phyloP scores from a whole-genome alignment of 2,797 vertebrate genomes.

The Nyctibius grandis region DNA sequence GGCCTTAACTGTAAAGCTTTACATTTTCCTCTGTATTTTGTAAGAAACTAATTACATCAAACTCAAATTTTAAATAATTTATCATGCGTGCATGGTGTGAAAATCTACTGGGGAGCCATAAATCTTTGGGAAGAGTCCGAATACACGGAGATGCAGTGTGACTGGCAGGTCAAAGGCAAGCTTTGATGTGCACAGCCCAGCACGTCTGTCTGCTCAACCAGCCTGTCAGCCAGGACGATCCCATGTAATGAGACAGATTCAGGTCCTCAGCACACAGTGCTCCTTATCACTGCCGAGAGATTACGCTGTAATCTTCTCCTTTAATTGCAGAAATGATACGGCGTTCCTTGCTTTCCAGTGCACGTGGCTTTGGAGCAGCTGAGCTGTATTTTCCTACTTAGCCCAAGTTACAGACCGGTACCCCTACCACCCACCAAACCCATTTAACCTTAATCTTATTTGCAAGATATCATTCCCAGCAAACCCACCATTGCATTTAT shows the following conservation, averaged over 20 bases:
- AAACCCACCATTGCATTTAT: neutral
- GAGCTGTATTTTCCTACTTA: neutral
- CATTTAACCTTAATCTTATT: neutral
- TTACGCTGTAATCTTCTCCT: constrained; percentile 34
- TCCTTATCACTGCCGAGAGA: constrained; percentile 31
- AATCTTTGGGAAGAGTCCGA: neutral
- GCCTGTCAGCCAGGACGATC: constrained; percentile 33
- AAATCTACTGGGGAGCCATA: neutral
- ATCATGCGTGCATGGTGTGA: neutral
- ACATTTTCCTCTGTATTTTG: neutral
- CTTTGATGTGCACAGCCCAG: constrained; percentile 47
- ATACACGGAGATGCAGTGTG: neutral
- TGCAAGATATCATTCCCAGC: neutral
- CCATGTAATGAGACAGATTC: neutral
- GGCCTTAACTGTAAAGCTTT: neutral
- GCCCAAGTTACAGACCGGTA: neutral
- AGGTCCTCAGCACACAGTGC: neutral
- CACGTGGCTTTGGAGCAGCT: neutral
- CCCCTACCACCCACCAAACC: neutral
- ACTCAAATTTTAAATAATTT: constrained; percentile 18
- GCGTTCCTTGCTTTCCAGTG: neutral
- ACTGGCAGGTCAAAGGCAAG: constrained; percentile 43
- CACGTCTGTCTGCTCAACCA: neutral
- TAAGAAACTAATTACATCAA: neutral
- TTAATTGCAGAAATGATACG: constrained; percentile 21